These are phyloP conservation scores for Pocillopora grandis DNA, from an alignment of 92 coral and sea anemone genomes.

Conservation along the genomic window DNA sequence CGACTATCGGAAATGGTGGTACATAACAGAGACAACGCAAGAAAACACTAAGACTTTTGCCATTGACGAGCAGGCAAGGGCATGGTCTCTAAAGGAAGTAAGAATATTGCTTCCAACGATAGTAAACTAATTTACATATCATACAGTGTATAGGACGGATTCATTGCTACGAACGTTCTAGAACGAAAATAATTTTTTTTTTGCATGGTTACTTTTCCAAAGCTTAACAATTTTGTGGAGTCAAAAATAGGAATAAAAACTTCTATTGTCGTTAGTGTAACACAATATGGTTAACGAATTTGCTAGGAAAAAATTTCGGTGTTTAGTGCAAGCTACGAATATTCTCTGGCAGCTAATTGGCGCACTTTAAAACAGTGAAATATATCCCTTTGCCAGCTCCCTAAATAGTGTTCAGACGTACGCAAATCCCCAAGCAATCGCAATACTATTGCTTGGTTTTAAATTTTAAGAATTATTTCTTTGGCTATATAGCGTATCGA, in stretches of 20 bases:
- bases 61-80: neutral
- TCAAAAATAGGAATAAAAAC: neutral
- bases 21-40: neutral
- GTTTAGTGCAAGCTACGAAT: neutral
- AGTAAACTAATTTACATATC: too few relatives aligned
- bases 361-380: neutral
- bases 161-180: too few relatives aligned
- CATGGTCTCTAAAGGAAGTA: neutral
- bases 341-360: neutral
- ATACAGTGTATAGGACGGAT: too few relatives aligned
- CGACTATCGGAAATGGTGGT: slow-evolving; percentile 5
- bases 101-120: too few relatives aligned
- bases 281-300: neutral
- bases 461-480: too few relatives aligned
- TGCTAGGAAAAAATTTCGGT: neutral
- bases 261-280: neutral
- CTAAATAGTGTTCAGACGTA: neutral
- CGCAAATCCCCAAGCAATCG: neutral
- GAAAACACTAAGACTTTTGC: slow-evolving; percentile 11
- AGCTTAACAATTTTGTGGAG: too few relatives aligned
- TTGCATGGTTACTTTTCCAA: too few relatives aligned
- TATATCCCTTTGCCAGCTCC: neutral
- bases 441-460: too few relatives aligned
- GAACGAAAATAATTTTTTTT: too few relatives aligned
- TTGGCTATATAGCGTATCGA: too few relatives aligned